These are phyloP conservation scores for Eupithecia dodoneata DNA, from an alignment of 2,888 invertebrate species.

Conservation along the genomic window DNA sequence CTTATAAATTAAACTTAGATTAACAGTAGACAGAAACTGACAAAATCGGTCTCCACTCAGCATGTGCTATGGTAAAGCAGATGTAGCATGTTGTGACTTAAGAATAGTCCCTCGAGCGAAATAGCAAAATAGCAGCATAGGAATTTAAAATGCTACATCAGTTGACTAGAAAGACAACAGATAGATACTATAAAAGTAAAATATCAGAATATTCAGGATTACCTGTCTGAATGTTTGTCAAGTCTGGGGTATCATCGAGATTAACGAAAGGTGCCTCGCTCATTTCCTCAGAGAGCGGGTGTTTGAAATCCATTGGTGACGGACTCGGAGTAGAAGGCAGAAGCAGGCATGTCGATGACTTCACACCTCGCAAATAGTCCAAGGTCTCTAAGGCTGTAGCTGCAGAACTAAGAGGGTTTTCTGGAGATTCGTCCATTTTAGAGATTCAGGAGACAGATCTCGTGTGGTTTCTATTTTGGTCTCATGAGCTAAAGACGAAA, in stretches of 20 bases:
- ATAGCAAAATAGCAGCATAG: not conserved
- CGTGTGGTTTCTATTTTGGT: slow-evolving; percentile 1
- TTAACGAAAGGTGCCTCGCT: slow-evolving; percentile 74
- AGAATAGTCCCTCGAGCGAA: not conserved
- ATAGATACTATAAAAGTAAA: not conserved
- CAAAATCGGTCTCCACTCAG: too few species aligned
- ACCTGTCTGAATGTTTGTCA: slow-evolving; percentile 70
- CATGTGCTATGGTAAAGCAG: too few species aligned
- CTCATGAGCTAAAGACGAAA: not conserved
- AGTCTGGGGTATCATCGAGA: slow-evolving; percentile 65
- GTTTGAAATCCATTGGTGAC: slow-evolving; percentile 84
- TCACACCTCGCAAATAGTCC: slow-evolving; percentile 84
- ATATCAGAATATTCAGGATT: slow-evolving; percentile 20
- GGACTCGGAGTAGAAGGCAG: slow-evolving; percentile 85
- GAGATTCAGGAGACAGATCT: not conserved
- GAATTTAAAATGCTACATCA: not conserved
- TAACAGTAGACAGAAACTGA: too few species aligned
- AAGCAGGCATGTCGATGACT: slow-evolving; percentile 87
- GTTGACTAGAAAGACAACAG: not conserved
- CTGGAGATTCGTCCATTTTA: slow-evolving; percentile 70
- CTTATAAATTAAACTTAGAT: too few species aligned
- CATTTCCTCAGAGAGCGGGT: slow-evolving; percentile 84
- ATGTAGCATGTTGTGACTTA: not conserved
- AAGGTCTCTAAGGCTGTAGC: slow-evolving; percentile 67
- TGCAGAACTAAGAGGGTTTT: slow-evolving; percentile 59